Evolutionary conservation across 2,797 vertebrate species (phyloP), one percentile per base, ranked within the genome.

Genomic region (Propithecus deckenii): DNA sequence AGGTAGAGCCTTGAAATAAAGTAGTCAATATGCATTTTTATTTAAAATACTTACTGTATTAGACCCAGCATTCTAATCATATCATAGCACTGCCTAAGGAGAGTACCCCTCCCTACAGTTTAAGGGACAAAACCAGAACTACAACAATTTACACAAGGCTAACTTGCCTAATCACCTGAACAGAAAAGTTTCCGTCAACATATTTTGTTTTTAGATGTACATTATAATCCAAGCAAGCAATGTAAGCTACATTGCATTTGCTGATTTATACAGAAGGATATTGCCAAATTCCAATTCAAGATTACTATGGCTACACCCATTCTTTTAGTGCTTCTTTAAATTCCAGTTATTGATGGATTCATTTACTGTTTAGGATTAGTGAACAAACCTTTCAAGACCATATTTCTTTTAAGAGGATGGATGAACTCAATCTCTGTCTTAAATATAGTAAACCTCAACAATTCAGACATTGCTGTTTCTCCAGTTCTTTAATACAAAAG

Each of bases 221-320:
- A 55, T 32, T 88, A 46, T 86, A 94, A 86, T 94, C 78, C 86
- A 80, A 95, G 86, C 50, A 59, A 83, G 52, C 65, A 71, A 59
- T 11, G 32, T 50, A 94, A 86, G 22, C 46, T 71, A 72, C 22
- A 14, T 0, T 41, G 28, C 17, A 25, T 52, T 83, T 95, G 89
- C 76, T 96, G 75, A 96, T 91, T 92, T 88, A 81, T 25, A 96
- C 48, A 92, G 74, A 86, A 95, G 41, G 35, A 93, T 32, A 86
- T 1, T 83, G n/a, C 93, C 65, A 93, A 95, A 74, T 90, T 91
- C 75, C 69, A 95, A 86, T 17, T 67, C 89, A 63, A 81, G 59
- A 89, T 76, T 63, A 57, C 55, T 87, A 57, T 4, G 61, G 41
- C 94, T 43, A 96, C 23, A 75, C 9, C 59, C 20, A 25, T 76